Conservation (phyloP, 2,888 invertebrate species). For the Noctuana brunneofusca region DNA sequence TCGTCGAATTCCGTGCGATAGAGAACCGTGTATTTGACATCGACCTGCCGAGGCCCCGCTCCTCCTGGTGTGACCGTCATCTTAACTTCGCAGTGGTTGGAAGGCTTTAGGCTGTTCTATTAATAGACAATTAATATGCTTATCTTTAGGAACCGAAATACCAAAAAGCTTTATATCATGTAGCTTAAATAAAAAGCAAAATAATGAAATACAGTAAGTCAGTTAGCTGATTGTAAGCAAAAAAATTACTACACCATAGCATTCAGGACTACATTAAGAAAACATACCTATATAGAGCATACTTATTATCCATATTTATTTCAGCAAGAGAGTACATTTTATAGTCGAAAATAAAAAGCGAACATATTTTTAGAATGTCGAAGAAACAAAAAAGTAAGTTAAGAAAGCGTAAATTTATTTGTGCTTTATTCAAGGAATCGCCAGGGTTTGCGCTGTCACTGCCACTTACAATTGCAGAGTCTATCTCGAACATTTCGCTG, state of each 20-base stretch:
- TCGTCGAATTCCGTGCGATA: constrained; percentile 67
- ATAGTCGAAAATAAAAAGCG: too few relatives aligned
- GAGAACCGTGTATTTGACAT: constrained; percentile 64
- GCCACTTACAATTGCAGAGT: constrained; percentile 59
- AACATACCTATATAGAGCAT: too few relatives aligned
- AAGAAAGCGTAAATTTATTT: not conserved
- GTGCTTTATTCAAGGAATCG: too few relatives aligned
- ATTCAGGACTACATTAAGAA: too few relatives aligned
- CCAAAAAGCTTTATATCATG: not conserved
- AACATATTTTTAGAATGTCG: too few relatives aligned
- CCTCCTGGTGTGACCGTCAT: constrained; percentile 64
- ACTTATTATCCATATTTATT: too few relatives aligned
- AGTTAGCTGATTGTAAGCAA: too few relatives aligned
- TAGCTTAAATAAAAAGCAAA: not conserved
- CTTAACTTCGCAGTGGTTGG: constrained; percentile 59
- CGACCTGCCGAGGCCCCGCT: constrained; percentile 65
- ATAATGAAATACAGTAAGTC: not conserved
- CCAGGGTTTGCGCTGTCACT: not conserved
- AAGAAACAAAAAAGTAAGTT: too few relatives aligned
- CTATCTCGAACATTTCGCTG: constrained; percentile 64
- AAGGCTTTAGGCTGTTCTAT: constrained; percentile 72
- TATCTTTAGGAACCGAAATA: too few relatives aligned
- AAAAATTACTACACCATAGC: too few relatives aligned
- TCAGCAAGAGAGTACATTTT: too few relatives aligned
- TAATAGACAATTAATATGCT: not conserved